Evolutionary conservation across 2,888 invertebrate species (phyloP).

Genomic region (Creontiades dilutus): DNA sequence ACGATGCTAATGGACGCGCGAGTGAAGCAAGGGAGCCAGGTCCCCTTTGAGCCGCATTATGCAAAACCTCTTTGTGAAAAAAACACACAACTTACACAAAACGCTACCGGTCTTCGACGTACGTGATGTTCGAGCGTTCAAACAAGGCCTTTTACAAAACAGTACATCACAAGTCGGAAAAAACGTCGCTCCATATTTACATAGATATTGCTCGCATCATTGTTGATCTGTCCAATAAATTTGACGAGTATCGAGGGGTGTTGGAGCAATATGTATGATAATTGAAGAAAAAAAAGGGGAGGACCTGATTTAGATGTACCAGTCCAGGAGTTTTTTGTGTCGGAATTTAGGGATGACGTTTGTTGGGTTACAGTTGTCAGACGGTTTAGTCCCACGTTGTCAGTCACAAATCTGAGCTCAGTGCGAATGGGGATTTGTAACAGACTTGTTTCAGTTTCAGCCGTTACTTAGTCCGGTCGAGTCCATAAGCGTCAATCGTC

Average conservation of each 20-base stretch:
- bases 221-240: constrained; percentile 72
- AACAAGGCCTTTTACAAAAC: constrained; percentile 71
- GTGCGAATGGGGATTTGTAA: not conserved
- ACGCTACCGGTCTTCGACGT: constrained; percentile 26
- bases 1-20: constrained; percentile 56
- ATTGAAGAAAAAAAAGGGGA: constrained; percentile 64
- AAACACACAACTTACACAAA: constrained; percentile 56
- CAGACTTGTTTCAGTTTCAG: not conserved
- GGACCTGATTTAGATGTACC: constrained; percentile 72
- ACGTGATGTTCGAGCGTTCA: constrained; percentile 45
- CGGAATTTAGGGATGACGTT: constrained; percentile 64
- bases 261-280: constrained; percentile 72
- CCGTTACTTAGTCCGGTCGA: not conserved
- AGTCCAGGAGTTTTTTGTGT: constrained; percentile 38
- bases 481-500: too few relatives aligned
- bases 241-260: constrained; percentile 72
- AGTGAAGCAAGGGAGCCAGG: constrained; percentile 36
- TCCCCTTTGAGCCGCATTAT: constrained; percentile 55
- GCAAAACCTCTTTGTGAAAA: constrained; percentile 54
- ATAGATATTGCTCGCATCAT: constrained; percentile 70
- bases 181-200: constrained; percentile 51
- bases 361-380: constrained; percentile 35
- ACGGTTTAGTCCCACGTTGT: constrained; percentile 35
- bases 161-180: constrained; percentile 64
- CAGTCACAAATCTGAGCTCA: constrained; percentile 2